Conservation (phyloP, 2,797 vertebrate genomes). For the Rhinoraja longicauda region DNA sequence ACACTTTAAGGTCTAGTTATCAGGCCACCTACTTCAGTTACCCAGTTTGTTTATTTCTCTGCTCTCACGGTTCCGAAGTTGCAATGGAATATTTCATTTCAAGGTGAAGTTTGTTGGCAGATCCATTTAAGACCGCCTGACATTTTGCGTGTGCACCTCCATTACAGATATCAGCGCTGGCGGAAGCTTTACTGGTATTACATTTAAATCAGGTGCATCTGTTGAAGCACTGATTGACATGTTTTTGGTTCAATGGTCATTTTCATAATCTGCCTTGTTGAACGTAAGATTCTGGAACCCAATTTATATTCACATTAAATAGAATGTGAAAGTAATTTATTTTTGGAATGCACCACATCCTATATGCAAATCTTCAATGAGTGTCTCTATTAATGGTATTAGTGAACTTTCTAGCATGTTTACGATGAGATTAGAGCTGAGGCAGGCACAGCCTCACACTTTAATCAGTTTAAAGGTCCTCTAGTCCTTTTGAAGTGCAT, state of each 20-base stretch:
- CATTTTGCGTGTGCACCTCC: not conserved
- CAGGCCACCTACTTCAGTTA: not conserved
- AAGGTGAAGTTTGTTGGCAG: conserved; percentile 5
- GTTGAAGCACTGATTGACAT: conserved; percentile 29
- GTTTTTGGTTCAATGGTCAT: not conserved
- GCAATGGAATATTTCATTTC: not conserved
- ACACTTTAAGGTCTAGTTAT: not conserved
- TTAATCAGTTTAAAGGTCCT: conserved; percentile 11
- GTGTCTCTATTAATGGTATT: conserved; percentile 14
- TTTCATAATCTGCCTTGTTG: conserved; percentile 33
- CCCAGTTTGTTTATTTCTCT: not conserved
- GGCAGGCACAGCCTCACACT: not conserved
- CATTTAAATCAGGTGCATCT: conserved; percentile 25
- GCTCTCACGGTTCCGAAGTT: not conserved
- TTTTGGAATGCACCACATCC: conserved; percentile 19
- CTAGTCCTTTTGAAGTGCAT: conserved; percentile 17
- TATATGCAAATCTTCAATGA: not conserved
- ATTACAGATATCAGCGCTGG: not conserved
- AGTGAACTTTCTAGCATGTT: conserved; percentile 19
- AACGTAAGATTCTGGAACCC: conserved; percentile 1
- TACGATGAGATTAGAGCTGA: conserved; percentile 20
- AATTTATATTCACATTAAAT: conserved; percentile 30
- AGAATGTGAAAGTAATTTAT: not conserved
- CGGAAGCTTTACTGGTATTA: not conserved
- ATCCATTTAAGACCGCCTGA: conserved; percentile 31